Conservation (phyloP, 2,797 vertebrate genomes). For the Cheirogaleus major region DNA sequence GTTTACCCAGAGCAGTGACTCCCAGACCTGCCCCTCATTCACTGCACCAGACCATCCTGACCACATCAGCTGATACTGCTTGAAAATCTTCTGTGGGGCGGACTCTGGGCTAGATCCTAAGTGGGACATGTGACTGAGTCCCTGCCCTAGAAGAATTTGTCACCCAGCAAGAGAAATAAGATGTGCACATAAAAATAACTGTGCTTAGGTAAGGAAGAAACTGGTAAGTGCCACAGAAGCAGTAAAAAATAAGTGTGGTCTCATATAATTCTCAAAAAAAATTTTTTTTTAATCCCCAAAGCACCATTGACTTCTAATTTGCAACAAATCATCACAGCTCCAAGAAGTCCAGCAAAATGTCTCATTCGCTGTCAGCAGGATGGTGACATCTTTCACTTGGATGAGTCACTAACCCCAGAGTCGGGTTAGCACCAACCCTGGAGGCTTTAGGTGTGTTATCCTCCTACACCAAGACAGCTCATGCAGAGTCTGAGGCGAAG, state of each 20-base stretch:
- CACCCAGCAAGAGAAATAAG: constrained; percentile 19
- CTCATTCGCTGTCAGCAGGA: background rate
- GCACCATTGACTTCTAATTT: background rate
- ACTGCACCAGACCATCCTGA: background rate
- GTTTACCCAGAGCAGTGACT: background rate
- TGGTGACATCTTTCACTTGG: background rate
- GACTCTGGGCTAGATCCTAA: background rate
- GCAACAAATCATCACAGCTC: background rate
- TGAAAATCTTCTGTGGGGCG: background rate
- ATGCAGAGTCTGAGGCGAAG: background rate
- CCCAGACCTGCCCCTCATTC: background rate
- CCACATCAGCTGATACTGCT: background rate
- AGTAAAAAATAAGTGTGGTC: background rate
- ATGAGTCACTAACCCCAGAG: background rate
- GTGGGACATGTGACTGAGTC: background rate
- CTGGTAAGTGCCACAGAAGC: background rate
- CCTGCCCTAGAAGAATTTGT: constrained; percentile 19
- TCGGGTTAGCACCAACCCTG: background rate
- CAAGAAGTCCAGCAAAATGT: background rate
- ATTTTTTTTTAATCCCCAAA: background rate
- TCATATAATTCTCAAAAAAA: background rate
- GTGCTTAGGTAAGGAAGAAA: constrained; percentile 15
- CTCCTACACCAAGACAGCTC: background rate
- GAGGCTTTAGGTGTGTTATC: background rate
- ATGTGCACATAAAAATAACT: constrained; percentile 25